Conservation (phyloP, 2,888 invertebrate species). For the Perithous albicinctus region DNA sequence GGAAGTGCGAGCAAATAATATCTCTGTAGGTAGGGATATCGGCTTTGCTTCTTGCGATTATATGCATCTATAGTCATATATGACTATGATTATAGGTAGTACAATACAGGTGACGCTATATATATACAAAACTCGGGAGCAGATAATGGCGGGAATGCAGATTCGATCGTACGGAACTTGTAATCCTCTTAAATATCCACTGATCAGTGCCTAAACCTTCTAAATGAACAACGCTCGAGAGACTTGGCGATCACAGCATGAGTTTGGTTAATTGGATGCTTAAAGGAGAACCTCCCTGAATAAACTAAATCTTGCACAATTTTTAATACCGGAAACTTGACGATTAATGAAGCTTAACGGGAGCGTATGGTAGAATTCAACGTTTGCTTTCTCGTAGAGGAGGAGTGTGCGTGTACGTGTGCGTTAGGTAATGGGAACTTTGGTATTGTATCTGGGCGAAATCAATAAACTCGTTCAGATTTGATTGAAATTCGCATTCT, state of each 20-base stretch:
- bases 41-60: conserved; percentile 31
- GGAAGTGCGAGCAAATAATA: conserved; percentile 31
- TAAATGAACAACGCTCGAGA: conserved; percentile 10
- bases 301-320: background rate
- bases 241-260: background rate
- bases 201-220: conserved; percentile 13
- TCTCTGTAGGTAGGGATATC: conserved; percentile 27
- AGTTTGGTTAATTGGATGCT: background rate
- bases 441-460: too few species aligned
- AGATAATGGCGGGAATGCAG: background rate
- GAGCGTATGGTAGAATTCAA: too few species aligned
- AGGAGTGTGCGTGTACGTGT: too few species aligned
- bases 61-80: background rate
- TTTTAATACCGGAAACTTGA: conserved; percentile 1
- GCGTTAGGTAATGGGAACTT: too few species aligned
- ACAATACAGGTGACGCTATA: background rate
- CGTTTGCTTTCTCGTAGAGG: too few species aligned
- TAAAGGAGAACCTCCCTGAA: background rate
- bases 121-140: background rate
- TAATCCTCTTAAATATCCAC: conserved; percentile 25
- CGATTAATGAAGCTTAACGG: background rate
- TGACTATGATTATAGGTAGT: conserved; percentile 16
- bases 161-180: conserved; percentile 17
- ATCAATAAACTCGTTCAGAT: too few species aligned
- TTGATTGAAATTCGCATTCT: too few species aligned